Percentiles rank a stretch among this genome's conserved stretches.
Evolutionary conservation across 1,140 invertebrate species (phyloP).

Genomic region (Calosoma granatense): DNA sequence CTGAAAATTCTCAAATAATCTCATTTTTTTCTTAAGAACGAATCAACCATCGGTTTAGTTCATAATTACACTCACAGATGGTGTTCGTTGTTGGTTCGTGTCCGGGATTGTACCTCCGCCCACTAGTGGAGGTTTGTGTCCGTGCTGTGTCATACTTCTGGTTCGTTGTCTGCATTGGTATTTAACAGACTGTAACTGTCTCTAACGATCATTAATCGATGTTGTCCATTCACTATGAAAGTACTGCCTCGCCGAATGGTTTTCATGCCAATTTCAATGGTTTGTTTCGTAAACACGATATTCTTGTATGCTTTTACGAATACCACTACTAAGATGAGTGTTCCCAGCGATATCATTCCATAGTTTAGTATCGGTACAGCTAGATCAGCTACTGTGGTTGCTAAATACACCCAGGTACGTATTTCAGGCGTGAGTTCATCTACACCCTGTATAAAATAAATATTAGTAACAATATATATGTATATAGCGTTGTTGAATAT

Average conservation of each 20-base stretch:
- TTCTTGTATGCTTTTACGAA: constrained; percentile 64
- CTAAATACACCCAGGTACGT: constrained; percentile 62
- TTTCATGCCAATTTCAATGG: constrained; percentile 61
- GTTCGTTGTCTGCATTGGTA: too few species aligned
- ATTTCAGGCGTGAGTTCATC: constrained; percentile 66
- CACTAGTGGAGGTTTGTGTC: too few species aligned
- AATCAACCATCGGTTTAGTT: too few species aligned
- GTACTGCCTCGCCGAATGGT: constrained; percentile 59
- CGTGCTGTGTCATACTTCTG: too few species aligned
- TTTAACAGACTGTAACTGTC: constrained; percentile 48
- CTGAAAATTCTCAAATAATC: too few species aligned
- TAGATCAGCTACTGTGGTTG: constrained; percentile 60
- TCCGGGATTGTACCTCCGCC: too few species aligned
- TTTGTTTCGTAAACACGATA: constrained; percentile 61
- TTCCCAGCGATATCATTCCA: constrained; percentile 56
- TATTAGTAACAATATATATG: neutral
- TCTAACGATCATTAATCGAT: constrained; percentile 46
- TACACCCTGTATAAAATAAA: constrained; percentile 50
- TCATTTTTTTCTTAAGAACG: too few species aligned
- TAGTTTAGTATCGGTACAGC: constrained; percentile 58
- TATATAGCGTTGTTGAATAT: neutral
- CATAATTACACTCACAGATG: too few species aligned
- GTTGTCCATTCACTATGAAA: constrained; percentile 57
- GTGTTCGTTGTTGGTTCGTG: too few species aligned
- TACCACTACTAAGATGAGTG: constrained; percentile 48